Evolutionary conservation across 2,888 invertebrate genomes (phyloP).

Genomic region (Chrysodeixis includens): DNA sequence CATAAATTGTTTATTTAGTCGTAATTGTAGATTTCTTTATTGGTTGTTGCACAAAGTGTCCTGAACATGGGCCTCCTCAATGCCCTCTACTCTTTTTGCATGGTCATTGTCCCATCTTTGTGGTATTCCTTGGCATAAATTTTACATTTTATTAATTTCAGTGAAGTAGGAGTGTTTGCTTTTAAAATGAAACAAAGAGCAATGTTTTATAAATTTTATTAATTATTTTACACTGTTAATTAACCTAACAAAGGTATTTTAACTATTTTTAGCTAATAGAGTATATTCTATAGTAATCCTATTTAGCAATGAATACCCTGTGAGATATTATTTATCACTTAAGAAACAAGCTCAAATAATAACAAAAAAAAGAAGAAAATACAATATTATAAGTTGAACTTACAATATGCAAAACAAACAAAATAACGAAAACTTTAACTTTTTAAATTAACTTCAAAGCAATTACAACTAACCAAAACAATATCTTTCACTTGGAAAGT

Average conservation of each 20-base stretch:
- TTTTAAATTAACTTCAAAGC: slow-evolving; percentile 12
- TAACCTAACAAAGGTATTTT: not conserved
- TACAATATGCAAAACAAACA: slow-evolving; percentile 11
- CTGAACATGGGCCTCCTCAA: too few species aligned
- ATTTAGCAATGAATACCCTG: not conserved
- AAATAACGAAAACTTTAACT: slow-evolving; percentile 12
- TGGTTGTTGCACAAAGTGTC: too few species aligned
- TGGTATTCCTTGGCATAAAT: too few species aligned
- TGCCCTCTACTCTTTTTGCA: too few species aligned
- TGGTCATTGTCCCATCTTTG: too few species aligned
- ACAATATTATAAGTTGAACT: not conserved
- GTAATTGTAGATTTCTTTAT: too few species aligned
- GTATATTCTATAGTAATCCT: slow-evolving; percentile 1
- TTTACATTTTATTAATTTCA: too few species aligned
- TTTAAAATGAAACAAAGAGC: not conserved
- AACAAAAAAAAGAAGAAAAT: not conserved
- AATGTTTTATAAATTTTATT: not conserved
- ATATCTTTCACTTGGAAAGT: slow-evolving; percentile 36
- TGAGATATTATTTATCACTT: not conserved
- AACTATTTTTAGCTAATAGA: not conserved
- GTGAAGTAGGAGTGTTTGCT: not conserved
- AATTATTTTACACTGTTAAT: slow-evolving; percentile 1
- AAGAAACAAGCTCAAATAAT: not conserved
- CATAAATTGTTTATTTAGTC: too few species aligned
- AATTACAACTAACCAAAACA: slow-evolving; percentile 20